Conservation (phyloP, 2,797 vertebrate species). For the Artibeus lituratus region DNA sequence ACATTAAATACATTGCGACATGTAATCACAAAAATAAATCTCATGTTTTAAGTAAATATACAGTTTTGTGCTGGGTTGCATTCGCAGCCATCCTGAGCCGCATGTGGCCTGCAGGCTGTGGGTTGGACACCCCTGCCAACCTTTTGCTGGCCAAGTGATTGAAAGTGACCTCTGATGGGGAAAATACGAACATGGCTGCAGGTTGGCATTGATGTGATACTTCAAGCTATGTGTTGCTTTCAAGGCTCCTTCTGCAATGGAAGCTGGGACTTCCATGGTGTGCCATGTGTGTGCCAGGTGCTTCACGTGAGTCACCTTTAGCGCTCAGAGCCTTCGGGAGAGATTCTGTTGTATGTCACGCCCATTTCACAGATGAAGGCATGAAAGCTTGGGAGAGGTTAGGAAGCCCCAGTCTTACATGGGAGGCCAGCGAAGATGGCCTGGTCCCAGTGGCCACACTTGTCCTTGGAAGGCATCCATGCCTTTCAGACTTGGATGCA, state of each 20-base stretch:
- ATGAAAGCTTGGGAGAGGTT: neutral
- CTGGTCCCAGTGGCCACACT: neutral
- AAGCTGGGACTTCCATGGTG: neutral
- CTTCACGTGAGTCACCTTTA: neutral
- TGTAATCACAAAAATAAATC: too few species aligned
- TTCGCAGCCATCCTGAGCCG: too few species aligned
- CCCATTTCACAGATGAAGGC: neutral
- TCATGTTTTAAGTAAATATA: too few species aligned
- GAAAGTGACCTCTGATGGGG: neutral
- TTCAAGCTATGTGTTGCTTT: neutral
- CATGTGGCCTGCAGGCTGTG: too few species aligned
- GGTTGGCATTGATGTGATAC: neutral
- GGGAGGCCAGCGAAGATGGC: neutral
- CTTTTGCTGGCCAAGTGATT: neutral
- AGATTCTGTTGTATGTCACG: neutral
- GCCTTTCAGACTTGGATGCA: neutral
- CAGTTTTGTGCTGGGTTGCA: too few species aligned
- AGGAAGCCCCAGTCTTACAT: neutral
- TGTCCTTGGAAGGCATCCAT: neutral
- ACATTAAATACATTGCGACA: too few species aligned
- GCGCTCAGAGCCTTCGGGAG: neutral
- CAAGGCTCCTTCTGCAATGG: neutral
- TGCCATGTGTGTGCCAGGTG: neutral
- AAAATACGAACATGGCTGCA: neutral
- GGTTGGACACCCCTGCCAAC: neutral